Conservation (phyloP, 1,140 invertebrate species). For the Heliconius hermathena region DNA sequence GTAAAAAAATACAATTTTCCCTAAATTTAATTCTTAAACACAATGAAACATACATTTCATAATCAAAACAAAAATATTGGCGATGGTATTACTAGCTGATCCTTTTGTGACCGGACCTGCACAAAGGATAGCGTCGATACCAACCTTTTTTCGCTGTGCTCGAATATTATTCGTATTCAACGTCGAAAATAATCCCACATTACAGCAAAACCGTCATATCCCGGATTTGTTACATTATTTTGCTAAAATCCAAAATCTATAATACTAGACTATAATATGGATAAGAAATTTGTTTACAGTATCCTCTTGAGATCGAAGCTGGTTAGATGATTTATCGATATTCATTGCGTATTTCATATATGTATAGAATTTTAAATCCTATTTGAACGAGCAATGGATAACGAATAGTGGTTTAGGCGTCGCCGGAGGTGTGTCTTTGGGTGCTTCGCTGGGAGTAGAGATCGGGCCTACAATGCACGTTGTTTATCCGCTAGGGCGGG, state of each 20-base stretch:
- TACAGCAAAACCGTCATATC: slow-evolving; percentile 26
- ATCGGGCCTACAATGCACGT: slow-evolving; percentile 79
- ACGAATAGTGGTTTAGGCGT: slow-evolving; percentile 21
- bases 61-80: not conserved
- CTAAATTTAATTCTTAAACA: too few species aligned
- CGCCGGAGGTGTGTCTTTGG: slow-evolving; percentile 54
- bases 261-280: slow-evolving; percentile 68
- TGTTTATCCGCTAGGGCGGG: slow-evolving; percentile 77
- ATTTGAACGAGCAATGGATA: slow-evolving; percentile 46
- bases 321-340: not conserved
- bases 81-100: slow-evolving; percentile 18
- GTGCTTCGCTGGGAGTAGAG: slow-evolving; percentile 58
- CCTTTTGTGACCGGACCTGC: slow-evolving; percentile 21
- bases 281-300: slow-evolving; percentile 65
- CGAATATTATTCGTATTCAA: slow-evolving; percentile 4
- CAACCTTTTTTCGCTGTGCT: slow-evolving; percentile 22
- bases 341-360: not conserved
- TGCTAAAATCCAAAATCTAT: slow-evolving; percentile 65
- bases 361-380: not conserved
- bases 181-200: slow-evolving; percentile 21
- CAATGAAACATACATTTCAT: not conserved
- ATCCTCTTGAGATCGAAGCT: slow-evolving; percentile 29
- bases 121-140: slow-evolving; percentile 25
- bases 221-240: slow-evolving; percentile 36
- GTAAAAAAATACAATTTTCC: not conserved